phyloP scores from a whole-genome alignment of 2,888 invertebrate species.

The Lasioglossum morio region DNA sequence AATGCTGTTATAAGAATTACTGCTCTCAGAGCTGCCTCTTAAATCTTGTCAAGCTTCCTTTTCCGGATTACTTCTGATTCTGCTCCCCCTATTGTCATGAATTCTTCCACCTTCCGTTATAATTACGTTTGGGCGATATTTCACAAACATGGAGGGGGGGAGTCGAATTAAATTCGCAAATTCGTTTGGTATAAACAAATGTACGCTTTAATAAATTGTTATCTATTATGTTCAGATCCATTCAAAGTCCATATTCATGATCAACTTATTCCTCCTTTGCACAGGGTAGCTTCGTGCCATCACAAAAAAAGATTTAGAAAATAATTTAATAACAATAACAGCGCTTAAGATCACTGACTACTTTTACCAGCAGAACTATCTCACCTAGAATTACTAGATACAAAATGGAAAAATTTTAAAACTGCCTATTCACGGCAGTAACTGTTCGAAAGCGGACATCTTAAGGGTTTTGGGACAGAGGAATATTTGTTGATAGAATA shows the following conservation, averaged over 20 bases:
- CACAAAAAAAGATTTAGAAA: too few relatives aligned
- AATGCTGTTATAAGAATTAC: slow-evolving; percentile 83
- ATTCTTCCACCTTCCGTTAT: slow-evolving; percentile 53
- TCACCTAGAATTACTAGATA: too few relatives aligned
- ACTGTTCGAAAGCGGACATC: not conserved
- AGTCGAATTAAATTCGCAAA: not conserved
- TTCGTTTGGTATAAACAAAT: not conserved
- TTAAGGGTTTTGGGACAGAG: too few relatives aligned
- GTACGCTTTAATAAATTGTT: not conserved
- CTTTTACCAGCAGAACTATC: too few relatives aligned
- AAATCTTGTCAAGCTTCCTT: slow-evolving; percentile 70
- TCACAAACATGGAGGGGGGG: not conserved
- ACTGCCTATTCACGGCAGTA: too few relatives aligned
- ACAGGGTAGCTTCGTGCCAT: too few relatives aligned
- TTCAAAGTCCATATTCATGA: too few relatives aligned
- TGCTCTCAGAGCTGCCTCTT: slow-evolving; percentile 75
- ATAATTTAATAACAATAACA: too few relatives aligned
- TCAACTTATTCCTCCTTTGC: too few relatives aligned
- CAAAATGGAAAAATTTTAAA: too few relatives aligned
- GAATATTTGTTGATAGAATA: too few relatives aligned
- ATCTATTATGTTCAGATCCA: not conserved
- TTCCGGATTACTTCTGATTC: slow-evolving; percentile 60
- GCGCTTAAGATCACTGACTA: too few relatives aligned
- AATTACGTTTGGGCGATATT: slow-evolving; percentile 49
- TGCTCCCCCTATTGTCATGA: slow-evolving; percentile 40